These are phyloP conservation scores for Drosophila ficusphila DNA, from an alignment of 1,140 invertebrate genomes.

Conservation along the genomic window DNA sequence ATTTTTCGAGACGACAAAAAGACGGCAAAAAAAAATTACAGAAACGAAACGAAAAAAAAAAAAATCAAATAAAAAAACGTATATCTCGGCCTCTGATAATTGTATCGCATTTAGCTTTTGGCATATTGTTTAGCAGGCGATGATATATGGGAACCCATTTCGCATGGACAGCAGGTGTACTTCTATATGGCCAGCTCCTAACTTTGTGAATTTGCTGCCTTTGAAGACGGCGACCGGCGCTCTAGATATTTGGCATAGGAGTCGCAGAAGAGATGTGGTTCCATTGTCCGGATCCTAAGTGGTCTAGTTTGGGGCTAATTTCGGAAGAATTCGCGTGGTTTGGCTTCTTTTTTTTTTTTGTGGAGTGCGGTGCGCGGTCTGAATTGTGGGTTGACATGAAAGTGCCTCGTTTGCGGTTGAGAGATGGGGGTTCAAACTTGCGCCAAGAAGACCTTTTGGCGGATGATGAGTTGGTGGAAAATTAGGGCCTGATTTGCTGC, in stretches of 20 bases:
- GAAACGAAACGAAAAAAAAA: conserved; percentile 18
- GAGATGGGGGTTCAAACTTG: background rate
- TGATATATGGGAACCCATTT: conserved; percentile 63
- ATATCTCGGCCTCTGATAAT: conserved; percentile 68
- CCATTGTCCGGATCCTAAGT: conserved; percentile 67
- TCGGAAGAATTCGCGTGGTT: conserved; percentile 69
- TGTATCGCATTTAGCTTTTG: conserved; percentile 76
- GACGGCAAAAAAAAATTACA: conserved; percentile 20
- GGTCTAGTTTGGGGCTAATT: conserved; percentile 77
- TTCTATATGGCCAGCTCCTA: conserved; percentile 12
- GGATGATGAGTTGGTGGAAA: conserved; percentile 39
- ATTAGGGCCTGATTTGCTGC: conserved; percentile 25
- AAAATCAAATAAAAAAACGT: conserved; percentile 40
- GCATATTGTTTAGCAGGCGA: conserved; percentile 72
- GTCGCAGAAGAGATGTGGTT: conserved; percentile 19
- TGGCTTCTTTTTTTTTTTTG: conserved; percentile 13
- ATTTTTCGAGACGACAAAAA: conserved; percentile 46
- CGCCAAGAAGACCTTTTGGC: conserved; percentile 1
- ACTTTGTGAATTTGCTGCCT: conserved; percentile 27
- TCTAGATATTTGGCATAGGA: conserved; percentile 35
- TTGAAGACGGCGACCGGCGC: conserved; percentile 41
- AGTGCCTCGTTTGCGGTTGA: conserved; percentile 65
- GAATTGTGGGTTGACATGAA: conserved; percentile 69
- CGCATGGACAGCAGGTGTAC: conserved; percentile 47
- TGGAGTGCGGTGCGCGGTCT: conserved; percentile 28